Percentiles rank a stretch among this genome's conserved stretches.
Conservation (phyloP, 2,888 invertebrate genomes). For the Caenorhabditis sp. region DNA sequence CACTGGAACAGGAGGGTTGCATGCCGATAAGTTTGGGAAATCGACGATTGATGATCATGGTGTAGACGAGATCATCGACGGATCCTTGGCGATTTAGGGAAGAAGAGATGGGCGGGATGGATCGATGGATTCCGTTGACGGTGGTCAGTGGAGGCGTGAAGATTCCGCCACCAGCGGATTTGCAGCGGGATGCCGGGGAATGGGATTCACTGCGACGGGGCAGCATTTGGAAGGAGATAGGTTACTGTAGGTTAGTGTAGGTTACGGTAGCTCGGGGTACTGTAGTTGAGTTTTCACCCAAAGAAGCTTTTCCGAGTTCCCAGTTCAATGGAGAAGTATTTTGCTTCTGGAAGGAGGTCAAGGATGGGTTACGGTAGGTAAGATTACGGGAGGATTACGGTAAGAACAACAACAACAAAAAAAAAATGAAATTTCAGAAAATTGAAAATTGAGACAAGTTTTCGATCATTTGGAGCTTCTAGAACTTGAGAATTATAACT, state of each 20-base stretch:
- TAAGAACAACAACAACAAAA: too few species aligned
- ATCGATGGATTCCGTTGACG: constrained; percentile 44
- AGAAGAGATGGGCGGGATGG: constrained; percentile 26
- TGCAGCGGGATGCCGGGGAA: constrained; percentile 56
- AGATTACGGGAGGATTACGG: too few species aligned
- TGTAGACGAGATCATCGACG: constrained; percentile 54
- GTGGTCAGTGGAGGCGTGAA: constrained; percentile 20
- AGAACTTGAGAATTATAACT: too few species aligned
- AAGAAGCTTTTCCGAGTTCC: too few species aligned
- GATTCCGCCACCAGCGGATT: constrained; percentile 30
- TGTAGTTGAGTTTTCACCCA: too few species aligned
- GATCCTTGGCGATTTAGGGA: constrained; percentile 48
- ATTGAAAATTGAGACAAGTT: neutral
- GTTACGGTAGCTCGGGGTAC: neutral
- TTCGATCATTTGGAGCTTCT: too few species aligned
- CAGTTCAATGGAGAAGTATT: too few species aligned
- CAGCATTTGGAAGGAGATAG: constrained; percentile 18
- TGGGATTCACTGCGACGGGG: constrained; percentile 63
- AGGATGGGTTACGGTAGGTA: neutral
- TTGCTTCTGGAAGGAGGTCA: too few species aligned
- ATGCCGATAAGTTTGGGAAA: constrained; percentile 35
- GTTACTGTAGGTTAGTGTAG: neutral
- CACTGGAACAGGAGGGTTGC: constrained; percentile 24
- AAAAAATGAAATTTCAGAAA: too few species aligned
- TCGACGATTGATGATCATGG: constrained; percentile 35